Percentiles rank a stretch among this genome's conserved stretches.
Conservation (phyloP, 2,888 invertebrate species). For the Drosophila paramelanica region DNA sequence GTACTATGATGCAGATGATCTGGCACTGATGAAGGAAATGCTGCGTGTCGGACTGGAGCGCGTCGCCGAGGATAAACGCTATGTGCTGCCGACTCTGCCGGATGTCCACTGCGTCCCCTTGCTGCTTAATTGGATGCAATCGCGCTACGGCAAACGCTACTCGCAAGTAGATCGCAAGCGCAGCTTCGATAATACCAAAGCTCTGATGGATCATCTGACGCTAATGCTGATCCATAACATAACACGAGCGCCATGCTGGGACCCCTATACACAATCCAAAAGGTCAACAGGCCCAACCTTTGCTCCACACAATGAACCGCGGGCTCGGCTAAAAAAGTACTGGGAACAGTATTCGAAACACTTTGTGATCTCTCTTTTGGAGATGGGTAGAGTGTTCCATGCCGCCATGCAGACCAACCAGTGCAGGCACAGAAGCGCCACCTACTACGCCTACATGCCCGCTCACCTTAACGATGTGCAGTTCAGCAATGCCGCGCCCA, state of each 20-base stretch:
- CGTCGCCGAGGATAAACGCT: conserved; percentile 75
- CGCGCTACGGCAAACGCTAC: conserved; percentile 77
- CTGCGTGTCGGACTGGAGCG: conserved; percentile 63
- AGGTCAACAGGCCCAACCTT: neutral
- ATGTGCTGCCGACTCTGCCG: conserved; percentile 79
- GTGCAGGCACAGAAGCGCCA: conserved; percentile 38
- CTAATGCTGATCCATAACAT: conserved; percentile 17
- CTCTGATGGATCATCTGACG: conserved; percentile 54
- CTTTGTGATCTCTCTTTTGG: conserved; percentile 63
- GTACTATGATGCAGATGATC: conserved; percentile 68
- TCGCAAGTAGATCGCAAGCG: conserved; percentile 48
- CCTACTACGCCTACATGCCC: conserved; percentile 82
- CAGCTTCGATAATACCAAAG: conserved; percentile 32
- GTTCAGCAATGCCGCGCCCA: neutral
- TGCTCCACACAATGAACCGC: conserved; percentile 6
- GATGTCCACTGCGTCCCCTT: conserved; percentile 74
- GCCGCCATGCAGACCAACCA: conserved; percentile 68
- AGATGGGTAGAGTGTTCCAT: conserved; percentile 72
- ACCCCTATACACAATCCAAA: no score
- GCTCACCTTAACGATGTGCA: conserved; percentile 41
- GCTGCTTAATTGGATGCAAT: conserved; percentile 76
- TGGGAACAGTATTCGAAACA: conserved; percentile 43
- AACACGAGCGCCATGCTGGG: conserved; percentile 6
- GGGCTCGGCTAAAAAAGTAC: conserved; percentile 24
- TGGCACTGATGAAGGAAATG: conserved; percentile 67